These are phyloP conservation scores for Sorex maritimensis DNA, from an alignment of 2,797 vertebrate genomes.

Conservation along the genomic window DNA sequence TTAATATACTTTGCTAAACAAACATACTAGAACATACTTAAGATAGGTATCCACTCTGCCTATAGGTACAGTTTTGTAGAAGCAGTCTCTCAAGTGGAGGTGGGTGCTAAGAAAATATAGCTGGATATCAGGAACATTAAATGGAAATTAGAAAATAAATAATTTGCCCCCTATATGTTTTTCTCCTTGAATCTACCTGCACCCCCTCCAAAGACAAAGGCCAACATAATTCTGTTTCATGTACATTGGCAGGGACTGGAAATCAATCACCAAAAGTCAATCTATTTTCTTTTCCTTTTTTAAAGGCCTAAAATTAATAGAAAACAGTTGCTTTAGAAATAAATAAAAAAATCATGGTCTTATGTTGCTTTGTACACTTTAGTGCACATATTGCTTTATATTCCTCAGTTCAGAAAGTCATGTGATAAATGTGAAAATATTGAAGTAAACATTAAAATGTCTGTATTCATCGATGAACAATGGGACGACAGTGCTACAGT, in stretches of 20 bases:
- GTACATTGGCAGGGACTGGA: too few relatives aligned
- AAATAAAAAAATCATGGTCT: background rate
- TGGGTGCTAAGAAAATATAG: background rate
- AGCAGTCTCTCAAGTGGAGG: background rate
- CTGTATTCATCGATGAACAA: background rate
- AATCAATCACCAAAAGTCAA: too few relatives aligned
- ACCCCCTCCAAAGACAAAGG: background rate
- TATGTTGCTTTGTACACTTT: background rate
- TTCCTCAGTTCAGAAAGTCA: background rate
- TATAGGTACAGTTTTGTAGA: background rate
- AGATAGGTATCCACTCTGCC: background rate
- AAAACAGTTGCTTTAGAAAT: background rate
- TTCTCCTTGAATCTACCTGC: background rate
- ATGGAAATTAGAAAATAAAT: background rate
- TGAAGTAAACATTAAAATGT: background rate
- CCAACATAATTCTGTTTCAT: background rate
- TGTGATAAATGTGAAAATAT: conserved; percentile 1
- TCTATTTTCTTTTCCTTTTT: background rate
- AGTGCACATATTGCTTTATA: background rate
- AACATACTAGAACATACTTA: background rate
- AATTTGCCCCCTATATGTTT: background rate
- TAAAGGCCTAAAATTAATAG: background rate
- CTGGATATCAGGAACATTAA: background rate
- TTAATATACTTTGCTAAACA: background rate
- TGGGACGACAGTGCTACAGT: too few relatives aligned